Evolutionary conservation across 2,113 vertebrate genomes (phyloP).

Genomic region (Bucco capensis): DNA sequence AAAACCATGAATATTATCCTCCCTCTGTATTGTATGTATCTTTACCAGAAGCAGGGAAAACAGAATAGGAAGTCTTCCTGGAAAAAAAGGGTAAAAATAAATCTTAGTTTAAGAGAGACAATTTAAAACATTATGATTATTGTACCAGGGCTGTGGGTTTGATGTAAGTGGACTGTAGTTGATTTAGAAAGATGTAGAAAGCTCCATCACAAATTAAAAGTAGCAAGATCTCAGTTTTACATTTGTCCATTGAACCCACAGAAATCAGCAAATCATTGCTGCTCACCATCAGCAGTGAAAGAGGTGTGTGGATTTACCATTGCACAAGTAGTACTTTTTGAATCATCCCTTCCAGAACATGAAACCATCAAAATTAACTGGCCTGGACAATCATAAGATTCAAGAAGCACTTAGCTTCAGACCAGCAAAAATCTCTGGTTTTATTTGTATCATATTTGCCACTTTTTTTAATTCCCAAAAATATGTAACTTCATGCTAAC

Average conservation of each 20-base stretch:
- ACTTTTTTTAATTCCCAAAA: neutral
- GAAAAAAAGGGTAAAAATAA: constrained; percentile 7
- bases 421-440: neutral
- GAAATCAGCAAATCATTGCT: neutral
- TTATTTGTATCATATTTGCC: neutral
- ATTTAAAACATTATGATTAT: neutral
- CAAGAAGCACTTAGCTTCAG: neutral
- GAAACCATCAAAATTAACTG: neutral
- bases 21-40: neutral
- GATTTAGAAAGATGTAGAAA: neutral
- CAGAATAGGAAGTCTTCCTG: neutral
- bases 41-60: constrained; percentile 1
- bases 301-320: neutral
- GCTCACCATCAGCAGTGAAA: fast-evolving
- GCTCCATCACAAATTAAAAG: neutral
- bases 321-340: neutral
- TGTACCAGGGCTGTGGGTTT: neutral
- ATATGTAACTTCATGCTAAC: neutral
- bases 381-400: neutral
- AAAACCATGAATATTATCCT: constrained; percentile 19
- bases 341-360: neutral
- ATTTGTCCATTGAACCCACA: neutral
- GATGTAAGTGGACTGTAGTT: neutral
- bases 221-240: neutral
- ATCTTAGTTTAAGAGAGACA: neutral